These are phyloP conservation scores for Drosophila colorata DNA, from an alignment of 2,888 invertebrate genomes.

Conservation along the genomic window DNA sequence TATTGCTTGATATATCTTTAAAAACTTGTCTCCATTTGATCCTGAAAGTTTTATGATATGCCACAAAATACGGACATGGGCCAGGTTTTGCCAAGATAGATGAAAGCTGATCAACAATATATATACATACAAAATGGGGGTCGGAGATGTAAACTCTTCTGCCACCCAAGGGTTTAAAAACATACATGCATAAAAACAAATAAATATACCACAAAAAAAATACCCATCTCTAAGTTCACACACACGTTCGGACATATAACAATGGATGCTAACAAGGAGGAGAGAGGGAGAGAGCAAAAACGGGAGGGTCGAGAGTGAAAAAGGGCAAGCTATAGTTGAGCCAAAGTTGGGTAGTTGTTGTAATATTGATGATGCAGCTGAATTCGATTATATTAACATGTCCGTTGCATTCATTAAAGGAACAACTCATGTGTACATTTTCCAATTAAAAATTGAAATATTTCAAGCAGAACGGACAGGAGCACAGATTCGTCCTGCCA, in stretches of 20 bases:
- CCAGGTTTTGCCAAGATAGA: too few species aligned
- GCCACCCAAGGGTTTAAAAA: background rate
- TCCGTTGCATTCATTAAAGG: slow-evolving; percentile 77
- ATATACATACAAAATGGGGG: background rate
- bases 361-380: slow-evolving; percentile 55
- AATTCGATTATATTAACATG: slow-evolving; percentile 65
- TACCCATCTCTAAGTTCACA: background rate
- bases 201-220: background rate
- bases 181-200: background rate
- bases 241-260: slow-evolving; percentile 3
- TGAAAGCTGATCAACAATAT: background rate
- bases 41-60: too few species aligned
- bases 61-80: too few species aligned
- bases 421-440: slow-evolving; percentile 83
- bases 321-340: background rate
- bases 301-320: background rate
- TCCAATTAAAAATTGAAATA: slow-evolving; percentile 84
- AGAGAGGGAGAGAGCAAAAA: background rate
- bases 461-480: slow-evolving; percentile 68
- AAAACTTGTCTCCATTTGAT: too few species aligned
- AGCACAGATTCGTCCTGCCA: slow-evolving; percentile 37
- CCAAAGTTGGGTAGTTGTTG: slow-evolving; percentile 30
- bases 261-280: background rate
- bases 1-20: too few species aligned
- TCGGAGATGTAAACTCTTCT: too few species aligned